Conservation (phyloP, 2,113 vertebrate genomes). For the Archilochus colubris region DNA sequence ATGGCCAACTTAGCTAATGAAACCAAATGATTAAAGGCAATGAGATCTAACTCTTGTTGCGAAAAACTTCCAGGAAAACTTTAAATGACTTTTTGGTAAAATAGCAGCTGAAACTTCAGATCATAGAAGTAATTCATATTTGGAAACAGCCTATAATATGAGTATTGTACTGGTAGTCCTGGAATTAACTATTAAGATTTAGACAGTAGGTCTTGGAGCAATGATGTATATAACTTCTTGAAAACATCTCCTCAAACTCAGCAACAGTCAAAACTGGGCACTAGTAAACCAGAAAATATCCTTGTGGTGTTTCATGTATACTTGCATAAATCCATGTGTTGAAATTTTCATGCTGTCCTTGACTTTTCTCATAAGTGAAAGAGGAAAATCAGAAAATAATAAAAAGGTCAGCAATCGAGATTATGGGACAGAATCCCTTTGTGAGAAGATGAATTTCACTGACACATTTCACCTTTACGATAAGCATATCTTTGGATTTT, state of each 20-base stretch:
- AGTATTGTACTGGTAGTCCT: not conserved
- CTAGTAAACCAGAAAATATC: not conserved
- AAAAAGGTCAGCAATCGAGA: not conserved
- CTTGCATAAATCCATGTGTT: not conserved
- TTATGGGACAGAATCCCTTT: not conserved
- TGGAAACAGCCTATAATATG: not conserved
- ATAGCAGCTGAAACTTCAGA: not conserved
- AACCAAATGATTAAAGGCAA: not conserved
- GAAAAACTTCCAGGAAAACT: not conserved
- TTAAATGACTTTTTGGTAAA: not conserved
- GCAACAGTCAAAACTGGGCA: not conserved
- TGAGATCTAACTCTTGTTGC: not conserved
- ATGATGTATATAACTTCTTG: not conserved
- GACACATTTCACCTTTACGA: rapidly evolving
- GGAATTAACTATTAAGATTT: not conserved
- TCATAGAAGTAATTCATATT: not conserved
- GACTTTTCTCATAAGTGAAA: not conserved
- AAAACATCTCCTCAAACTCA: not conserved
- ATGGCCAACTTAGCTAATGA: not conserved
- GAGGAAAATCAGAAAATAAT: not conserved
- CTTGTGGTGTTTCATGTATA: not conserved
- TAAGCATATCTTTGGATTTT: not conserved
- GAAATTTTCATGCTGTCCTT: not conserved
- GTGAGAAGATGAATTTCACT: not conserved
- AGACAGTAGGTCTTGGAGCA: not conserved